Evolutionary conservation across 2,797 vertebrate genomes (phyloP), one percentile per base, ranked within the genome.

Genomic region (Spinibarbus caldwelli): DNA sequence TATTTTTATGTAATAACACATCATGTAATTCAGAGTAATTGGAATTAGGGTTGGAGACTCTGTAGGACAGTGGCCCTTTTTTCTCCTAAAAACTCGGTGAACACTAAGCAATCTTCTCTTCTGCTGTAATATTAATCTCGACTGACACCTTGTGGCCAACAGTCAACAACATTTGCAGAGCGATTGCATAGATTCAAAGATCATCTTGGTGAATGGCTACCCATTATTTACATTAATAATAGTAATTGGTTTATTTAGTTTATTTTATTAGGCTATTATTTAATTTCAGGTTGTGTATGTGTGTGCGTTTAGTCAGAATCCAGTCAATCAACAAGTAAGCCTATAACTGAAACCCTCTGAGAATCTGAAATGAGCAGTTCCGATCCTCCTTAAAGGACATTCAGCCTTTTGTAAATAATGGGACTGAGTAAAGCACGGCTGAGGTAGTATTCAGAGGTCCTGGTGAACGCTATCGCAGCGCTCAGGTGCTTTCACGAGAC

Each of bases 121-220:
- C 47, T 29, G 23, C 49, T 78, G 26, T 70, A n/a, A 77, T 52
- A 29, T 82, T 87, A 87, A 68, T 85, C 54, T 82, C 83, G 66
- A 8, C 59, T 88, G 90, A 92, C 95, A 92, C 85, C 94, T 90
- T 84, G 92, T 93, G 95, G 91, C 34, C 6, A 45, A 43, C 43
- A 47, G 6, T 67, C 15, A 15, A 15, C 9, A 62, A 36, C 31
- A 67, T 26, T 38, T 80, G 19, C 7, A 19, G 1, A 36, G 17
- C 36, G 1, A 64, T 29, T 19, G 1, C n/a, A 29, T 8, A 2
- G 36, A 15, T 78, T 11, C 49, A 49, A 73, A 73, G 0, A 57
- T 2, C 54, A 17, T 47, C 17, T n/a, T 14, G n/a, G 4, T 4
- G 8, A 59, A 31, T n/a, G 45, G 57, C 0, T 19, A 21, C 15